Evolutionary conservation across 2,797 vertebrate genomes (phyloP).

Genomic region (Hemitrygon akajei): DNA sequence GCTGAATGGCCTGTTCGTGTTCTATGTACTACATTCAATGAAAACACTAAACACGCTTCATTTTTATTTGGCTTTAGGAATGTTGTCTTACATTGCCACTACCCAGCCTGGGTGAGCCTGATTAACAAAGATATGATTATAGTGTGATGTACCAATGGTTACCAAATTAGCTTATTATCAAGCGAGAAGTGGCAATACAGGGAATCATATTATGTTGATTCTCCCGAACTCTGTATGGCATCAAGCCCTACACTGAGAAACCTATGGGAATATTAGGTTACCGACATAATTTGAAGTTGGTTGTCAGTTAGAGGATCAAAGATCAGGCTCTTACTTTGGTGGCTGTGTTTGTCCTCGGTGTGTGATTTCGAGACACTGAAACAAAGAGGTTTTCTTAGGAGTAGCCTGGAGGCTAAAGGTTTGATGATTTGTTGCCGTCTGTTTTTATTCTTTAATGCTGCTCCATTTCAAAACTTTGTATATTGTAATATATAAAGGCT

Average conservation of each 20-base stretch:
- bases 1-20: no score
- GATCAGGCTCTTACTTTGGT: constrained; percentile 26
- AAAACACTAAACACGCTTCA: no score
- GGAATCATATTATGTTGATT: constrained; percentile 8
- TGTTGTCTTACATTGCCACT: neutral
- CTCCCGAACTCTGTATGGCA: neutral
- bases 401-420: constrained; percentile 12
- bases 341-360: constrained; percentile 16
- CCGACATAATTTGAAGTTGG: constrained; percentile 16
- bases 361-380: neutral
- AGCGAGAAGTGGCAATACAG: neutral
- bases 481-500: neutral
- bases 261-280: constrained; percentile 4
- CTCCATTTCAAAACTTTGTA: neutral
- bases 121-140: neutral
- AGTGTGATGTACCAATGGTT: neutral
- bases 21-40: neutral
- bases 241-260: neutral
- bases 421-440: constrained; percentile 16
- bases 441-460: constrained; percentile 25
- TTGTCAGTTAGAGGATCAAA: constrained; percentile 25
- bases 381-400: constrained; percentile 7
- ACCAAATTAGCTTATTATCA: neutral
- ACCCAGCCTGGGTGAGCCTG: no score
- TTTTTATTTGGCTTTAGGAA: neutral